phyloP scores from a whole-genome alignment of 2,888 invertebrate species.

The Troides helena region DNA sequence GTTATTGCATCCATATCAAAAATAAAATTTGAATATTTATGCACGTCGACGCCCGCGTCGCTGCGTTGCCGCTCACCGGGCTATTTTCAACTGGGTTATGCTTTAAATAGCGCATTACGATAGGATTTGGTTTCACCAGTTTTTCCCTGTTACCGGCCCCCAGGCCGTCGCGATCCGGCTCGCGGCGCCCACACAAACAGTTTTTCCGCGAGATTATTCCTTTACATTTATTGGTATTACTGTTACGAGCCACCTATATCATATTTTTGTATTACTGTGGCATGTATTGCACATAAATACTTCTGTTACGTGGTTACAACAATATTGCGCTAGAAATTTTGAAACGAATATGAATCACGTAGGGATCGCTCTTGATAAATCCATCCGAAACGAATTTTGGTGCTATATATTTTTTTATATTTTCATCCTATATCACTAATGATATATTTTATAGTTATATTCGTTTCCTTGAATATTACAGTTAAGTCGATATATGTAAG shows the following conservation, averaged over 20 bases:
- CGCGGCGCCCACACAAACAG: constrained; percentile 65
- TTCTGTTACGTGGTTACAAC: not conserved
- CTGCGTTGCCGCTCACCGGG: constrained; percentile 74
- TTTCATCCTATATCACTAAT: not conserved
- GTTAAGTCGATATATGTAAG: not conserved
- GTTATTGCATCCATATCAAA: constrained; percentile 67
- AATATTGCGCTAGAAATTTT: not conserved
- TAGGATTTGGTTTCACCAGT: constrained; percentile 79
- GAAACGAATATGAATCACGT: not conserved
- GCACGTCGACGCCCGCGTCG: constrained; percentile 72
- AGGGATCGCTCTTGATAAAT: not conserved
- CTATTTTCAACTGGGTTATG: constrained; percentile 79
- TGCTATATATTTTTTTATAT: not conserved
- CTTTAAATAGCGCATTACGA: constrained; percentile 80
- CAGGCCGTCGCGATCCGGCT: constrained; percentile 57
- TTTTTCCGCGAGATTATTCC: constrained; percentile 59
- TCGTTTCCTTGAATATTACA: not conserved
- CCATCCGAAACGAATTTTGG: not conserved
- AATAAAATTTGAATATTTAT: constrained; percentile 78
- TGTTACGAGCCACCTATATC: constrained; percentile 18
- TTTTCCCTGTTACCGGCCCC: constrained; percentile 74
- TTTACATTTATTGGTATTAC: constrained; percentile 51
- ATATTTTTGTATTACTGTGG: constrained; percentile 33
- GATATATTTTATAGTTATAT: not conserved
- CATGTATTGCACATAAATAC: not conserved